A percentile compares a stretch with the other conserved stretches of the same genome.
Conservation (phyloP, 2,888 invertebrate genomes). For the Eupithecia tripunctaria region DNA sequence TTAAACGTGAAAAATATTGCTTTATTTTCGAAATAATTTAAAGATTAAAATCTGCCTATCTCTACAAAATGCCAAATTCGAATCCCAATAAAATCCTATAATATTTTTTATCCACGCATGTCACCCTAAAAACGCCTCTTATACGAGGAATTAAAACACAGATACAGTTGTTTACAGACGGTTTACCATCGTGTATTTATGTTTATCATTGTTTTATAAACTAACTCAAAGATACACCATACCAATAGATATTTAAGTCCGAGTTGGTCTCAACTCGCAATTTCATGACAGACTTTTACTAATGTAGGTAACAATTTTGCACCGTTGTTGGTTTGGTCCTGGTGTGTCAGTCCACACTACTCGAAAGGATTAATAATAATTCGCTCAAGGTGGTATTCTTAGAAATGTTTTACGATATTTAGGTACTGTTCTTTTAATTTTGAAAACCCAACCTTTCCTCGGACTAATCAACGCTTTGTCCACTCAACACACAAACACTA, state of each 20-base stretch:
- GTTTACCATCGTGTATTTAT: neutral
- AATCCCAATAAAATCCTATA: conserved; percentile 35
- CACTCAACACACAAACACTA: neutral
- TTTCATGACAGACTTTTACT: neutral
- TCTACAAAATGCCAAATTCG: conserved; percentile 21
- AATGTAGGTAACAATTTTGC: neutral
- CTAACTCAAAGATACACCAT: neutral
- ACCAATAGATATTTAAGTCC: too few relatives aligned
- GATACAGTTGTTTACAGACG: conserved; percentile 21
- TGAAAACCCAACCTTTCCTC: neutral
- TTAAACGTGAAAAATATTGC: conserved; percentile 9
- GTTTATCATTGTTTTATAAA: neutral
- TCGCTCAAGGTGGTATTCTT: neutral
- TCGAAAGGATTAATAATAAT: too few relatives aligned
- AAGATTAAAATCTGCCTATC: conserved; percentile 24
- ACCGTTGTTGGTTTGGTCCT: too few relatives aligned
- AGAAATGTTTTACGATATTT: neutral
- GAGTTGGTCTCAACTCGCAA: neutral
- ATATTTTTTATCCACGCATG: conserved; percentile 42
- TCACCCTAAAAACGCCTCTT: conserved; percentile 47
- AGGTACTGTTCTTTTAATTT: neutral
- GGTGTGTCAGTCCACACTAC: neutral
- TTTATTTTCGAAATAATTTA: conserved; percentile 16
- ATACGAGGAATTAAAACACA: conserved; percentile 48
- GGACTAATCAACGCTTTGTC: neutral